These are phyloP conservation scores for Coracias cyanogaster DNA, from an alignment of 2,797 vertebrate species.

Conservation along the genomic window DNA sequence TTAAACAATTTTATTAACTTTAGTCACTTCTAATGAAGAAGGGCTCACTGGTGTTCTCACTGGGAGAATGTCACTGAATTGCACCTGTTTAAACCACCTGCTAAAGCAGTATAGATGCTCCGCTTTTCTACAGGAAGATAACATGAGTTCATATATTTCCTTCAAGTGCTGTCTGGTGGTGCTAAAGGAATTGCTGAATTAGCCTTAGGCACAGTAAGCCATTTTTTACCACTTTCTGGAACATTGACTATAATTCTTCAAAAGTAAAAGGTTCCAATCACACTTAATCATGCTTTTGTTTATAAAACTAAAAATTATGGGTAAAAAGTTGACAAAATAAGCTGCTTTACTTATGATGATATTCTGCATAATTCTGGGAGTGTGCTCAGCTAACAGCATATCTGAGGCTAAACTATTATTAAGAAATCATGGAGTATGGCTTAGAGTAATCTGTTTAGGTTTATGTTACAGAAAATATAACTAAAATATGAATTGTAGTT, in stretches of 20 bases:
- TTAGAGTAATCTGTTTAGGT: conserved; percentile 23
- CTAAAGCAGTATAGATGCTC: background rate
- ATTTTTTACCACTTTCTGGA: background rate
- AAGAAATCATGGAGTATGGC: background rate
- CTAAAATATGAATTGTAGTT: background rate
- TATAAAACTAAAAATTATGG: background rate
- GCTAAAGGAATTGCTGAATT: background rate
- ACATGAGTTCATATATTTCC: background rate
- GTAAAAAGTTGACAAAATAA: background rate
- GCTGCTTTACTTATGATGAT: background rate
- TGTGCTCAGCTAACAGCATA: background rate
- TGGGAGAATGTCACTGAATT: background rate
- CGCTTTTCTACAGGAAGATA: background rate
- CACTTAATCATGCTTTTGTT: background rate
- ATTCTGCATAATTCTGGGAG: background rate
- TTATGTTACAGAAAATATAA: background rate
- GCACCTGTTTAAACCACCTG: background rate
- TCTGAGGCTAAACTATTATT: background rate
- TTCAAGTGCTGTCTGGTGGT: background rate
- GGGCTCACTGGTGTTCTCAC: background rate
- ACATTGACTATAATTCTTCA: background rate
- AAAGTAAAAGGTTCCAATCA: background rate
- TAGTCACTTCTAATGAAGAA: background rate
- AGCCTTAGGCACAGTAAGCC: background rate
- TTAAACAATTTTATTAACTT: conserved; percentile 24